phyloP scores from a whole-genome alignment of 2,113 vertebrate species.

The Rhombomys opimus region DNA sequence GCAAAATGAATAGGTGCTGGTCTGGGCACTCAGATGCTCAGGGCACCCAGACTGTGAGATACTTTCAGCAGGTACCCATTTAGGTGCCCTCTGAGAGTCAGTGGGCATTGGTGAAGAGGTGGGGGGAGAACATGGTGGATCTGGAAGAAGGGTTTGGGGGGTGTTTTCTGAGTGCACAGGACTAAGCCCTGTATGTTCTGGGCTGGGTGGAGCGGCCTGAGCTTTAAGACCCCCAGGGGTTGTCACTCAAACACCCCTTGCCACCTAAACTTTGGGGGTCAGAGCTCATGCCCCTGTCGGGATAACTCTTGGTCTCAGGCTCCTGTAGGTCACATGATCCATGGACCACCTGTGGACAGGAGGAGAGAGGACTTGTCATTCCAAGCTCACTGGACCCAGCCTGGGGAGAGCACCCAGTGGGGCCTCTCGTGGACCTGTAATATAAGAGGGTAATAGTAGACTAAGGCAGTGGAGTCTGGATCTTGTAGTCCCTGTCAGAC shows the following conservation, averaged over 20 bases:
- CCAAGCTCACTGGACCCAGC: fast-evolving
- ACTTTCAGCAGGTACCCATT: fast-evolving
- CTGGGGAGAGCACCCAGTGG: background rate
- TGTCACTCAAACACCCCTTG: fast-evolving
- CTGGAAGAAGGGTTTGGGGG: background rate
- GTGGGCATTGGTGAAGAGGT: fast-evolving
- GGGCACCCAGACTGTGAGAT: background rate
- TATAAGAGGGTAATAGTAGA: background rate
- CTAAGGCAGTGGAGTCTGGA: fast-evolving
- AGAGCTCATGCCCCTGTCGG: fast-evolving
- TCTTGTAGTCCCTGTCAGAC: fast-evolving
- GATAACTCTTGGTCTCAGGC: background rate
- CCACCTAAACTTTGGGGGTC: fast-evolving
- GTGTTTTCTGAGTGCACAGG: fast-evolving
- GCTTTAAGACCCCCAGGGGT: fast-evolving
- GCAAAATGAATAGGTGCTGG: background rate
- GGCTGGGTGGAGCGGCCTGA: background rate
- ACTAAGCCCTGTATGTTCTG: background rate
- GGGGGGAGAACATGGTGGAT: fast-evolving
- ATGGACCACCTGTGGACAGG: fast-evolving
- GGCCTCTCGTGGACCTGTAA: too few species aligned
- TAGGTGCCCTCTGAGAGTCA: background rate
- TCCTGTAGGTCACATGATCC: background rate
- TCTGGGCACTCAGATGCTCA: fast-evolving
- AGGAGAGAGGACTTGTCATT: background rate